A percentile compares a stretch with the other conserved stretches of the same genome.
These are phyloP conservation scores for Micrasema minimum DNA, from an alignment of 1,140 invertebrate genomes.

Conservation along the genomic window DNA sequence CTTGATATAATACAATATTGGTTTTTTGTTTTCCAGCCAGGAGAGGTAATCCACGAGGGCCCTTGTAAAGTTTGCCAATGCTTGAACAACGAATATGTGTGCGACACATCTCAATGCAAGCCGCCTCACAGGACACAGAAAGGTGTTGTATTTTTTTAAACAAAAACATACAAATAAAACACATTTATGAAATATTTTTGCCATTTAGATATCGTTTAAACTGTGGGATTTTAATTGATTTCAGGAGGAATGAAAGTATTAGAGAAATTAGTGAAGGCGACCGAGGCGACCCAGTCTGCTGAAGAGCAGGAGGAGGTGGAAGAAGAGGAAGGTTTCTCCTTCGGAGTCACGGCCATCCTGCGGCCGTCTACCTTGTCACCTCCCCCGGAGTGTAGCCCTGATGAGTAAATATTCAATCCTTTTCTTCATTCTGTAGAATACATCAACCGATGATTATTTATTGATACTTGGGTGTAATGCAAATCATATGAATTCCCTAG, in stretches of 20 bases:
- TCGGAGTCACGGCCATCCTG: constrained; percentile 41
- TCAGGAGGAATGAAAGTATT: neutral
- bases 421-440: neutral
- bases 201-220: too few relatives aligned
- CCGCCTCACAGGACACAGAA: neutral
- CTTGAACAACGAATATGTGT: constrained; percentile 73
- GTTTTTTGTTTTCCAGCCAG: constrained; percentile 62
- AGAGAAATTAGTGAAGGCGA: neutral
- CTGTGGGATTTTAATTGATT: too few relatives aligned
- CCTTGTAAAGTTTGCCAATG: constrained; percentile 76
- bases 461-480: too few relatives aligned
- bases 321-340: neutral
- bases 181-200: too few relatives aligned
- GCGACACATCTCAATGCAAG: constrained; percentile 64
- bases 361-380: constrained; percentile 57
- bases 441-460: too few relatives aligned
- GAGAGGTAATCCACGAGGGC: constrained; percentile 64
- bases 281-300: neutral
- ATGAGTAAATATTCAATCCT: constrained; percentile 7
- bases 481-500: constrained; percentile 53
- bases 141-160: neutral
- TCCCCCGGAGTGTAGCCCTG: constrained; percentile 58
- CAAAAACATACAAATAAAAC: too few relatives aligned
- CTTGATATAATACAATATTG: neutral
- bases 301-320: neutral